These are phyloP conservation scores for Brassicogethes aeneus DNA, from an alignment of 2,888 invertebrate species.

Conservation along the genomic window DNA sequence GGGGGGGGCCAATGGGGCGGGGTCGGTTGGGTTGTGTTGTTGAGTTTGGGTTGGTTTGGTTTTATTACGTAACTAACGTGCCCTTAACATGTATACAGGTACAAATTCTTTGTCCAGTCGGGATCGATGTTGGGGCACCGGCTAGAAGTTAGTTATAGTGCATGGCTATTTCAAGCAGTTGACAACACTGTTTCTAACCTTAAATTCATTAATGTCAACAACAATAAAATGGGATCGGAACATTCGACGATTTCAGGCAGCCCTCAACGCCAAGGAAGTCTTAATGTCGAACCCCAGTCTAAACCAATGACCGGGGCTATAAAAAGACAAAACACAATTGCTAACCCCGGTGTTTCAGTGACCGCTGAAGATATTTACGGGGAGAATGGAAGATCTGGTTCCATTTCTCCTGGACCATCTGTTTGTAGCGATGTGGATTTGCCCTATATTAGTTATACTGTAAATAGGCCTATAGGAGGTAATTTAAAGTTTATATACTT, in stretches of 20 bases:
- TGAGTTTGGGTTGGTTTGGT: no score
- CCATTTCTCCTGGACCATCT: conserved; percentile 78
- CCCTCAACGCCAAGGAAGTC: conserved; percentile 27
- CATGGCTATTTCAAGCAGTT: no score
- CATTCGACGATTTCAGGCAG: conserved; percentile 31
- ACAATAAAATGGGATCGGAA: conserved; percentile 41
- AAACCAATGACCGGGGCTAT: conserved; percentile 23
- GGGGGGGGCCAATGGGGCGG: no score
- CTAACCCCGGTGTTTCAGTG: conserved; percentile 34
- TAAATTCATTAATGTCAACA: no score
- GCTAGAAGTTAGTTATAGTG: no score
- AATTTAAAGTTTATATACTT: no score
- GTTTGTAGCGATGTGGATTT: conserved; percentile 83
- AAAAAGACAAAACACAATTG: conserved; percentile 38
- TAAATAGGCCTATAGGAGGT: conserved; percentile 82
- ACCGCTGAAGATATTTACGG: conserved; percentile 19
- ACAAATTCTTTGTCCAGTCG: no score
- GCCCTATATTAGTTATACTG: conserved; percentile 86
- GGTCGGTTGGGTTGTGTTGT: no score
- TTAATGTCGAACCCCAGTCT: conserved; percentile 16
- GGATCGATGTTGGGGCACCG: no score
- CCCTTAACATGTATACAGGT: no score
- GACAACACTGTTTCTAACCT: no score
- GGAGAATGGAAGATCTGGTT: conserved; percentile 52
- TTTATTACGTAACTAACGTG: no score